phyloP scores from a whole-genome alignment of 2,888 invertebrate genomes.

The Apomyelois bistriatella region DNA sequence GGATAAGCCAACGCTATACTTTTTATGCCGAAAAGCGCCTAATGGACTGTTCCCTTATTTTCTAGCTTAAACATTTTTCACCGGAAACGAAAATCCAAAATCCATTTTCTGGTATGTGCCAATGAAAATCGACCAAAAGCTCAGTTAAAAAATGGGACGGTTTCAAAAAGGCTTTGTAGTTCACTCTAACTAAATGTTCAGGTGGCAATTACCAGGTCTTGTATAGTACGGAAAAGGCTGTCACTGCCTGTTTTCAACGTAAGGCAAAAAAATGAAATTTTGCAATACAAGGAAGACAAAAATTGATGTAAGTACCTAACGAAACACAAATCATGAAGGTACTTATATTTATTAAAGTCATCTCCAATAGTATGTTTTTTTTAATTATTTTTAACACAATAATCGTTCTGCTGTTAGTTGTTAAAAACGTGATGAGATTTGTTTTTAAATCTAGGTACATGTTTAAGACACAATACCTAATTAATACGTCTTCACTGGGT shows the following conservation, averaged over 20 bases:
- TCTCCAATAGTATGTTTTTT: too few species aligned
- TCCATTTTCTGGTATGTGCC: constrained; percentile 14
- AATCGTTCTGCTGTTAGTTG: too few species aligned
- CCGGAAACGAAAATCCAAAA: constrained; percentile 13
- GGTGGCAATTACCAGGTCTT: constrained; percentile 4
- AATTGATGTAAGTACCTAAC: too few species aligned
- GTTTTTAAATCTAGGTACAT: too few species aligned
- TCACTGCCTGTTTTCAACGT: not conserved
- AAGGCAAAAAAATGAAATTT: not conserved
- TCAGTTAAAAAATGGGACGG: constrained; percentile 2
- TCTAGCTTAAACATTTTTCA: constrained; percentile 14
- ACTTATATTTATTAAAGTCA: too few species aligned
- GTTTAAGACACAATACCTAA: too few species aligned
- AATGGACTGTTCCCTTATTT: constrained; percentile 17
- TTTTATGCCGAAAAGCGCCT: constrained; percentile 16
- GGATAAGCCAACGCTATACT: constrained; percentile 2
- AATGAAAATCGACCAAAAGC: constrained; percentile 11
- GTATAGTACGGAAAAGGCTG: not conserved
- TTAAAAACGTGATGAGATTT: too few species aligned
- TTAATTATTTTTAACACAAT: too few species aligned
- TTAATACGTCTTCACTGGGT: too few species aligned
- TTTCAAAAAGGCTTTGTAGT: constrained; percentile 9
- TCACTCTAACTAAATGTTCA: constrained; percentile 7
- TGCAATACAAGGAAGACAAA: not conserved
- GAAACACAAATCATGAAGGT: too few species aligned